Conservation (phyloP, 2,888 invertebrate species). For the Sinotaia quadrata region DNA sequence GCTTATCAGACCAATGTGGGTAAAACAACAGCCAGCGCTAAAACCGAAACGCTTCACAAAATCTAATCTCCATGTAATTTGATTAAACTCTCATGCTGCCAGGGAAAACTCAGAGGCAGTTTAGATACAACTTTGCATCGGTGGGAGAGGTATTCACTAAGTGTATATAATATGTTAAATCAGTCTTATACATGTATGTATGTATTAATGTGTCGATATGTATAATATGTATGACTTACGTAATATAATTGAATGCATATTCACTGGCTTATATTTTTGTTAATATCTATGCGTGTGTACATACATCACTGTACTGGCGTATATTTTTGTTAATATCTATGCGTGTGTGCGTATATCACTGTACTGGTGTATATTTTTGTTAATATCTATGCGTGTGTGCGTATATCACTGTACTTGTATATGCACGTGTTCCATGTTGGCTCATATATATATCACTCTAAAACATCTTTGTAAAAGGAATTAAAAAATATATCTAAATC, state of each 20-base stretch:
- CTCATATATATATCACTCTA: neutral
- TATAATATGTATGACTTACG: neutral
- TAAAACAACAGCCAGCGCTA: too few species aligned
- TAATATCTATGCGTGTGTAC: neutral
- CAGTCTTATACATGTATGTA: neutral
- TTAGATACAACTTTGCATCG: too few species aligned
- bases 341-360: neutral
- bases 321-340: neutral
- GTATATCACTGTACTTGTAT: constrained; percentile 1
- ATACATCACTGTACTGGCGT: neutral
- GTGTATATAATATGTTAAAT: too few species aligned
- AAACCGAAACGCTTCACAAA: too few species aligned
- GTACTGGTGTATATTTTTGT: neutral
- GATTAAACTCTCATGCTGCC: too few species aligned
- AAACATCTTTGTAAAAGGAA: neutral
- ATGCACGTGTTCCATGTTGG: constrained; percentile 8
- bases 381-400: constrained; percentile 6
- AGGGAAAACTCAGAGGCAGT: too few species aligned
- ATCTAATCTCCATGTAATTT: too few species aligned
- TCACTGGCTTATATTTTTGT: neutral
- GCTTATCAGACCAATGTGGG: too few species aligned
- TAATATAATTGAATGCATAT: neutral
- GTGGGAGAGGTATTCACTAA: too few species aligned
- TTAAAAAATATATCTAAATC: neutral
- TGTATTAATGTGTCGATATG: constrained; percentile 5